These are phyloP conservation scores for Pomatorhinus ruficollis DNA, from an alignment of 2,113 vertebrate genomes.

Conservation along the genomic window DNA sequence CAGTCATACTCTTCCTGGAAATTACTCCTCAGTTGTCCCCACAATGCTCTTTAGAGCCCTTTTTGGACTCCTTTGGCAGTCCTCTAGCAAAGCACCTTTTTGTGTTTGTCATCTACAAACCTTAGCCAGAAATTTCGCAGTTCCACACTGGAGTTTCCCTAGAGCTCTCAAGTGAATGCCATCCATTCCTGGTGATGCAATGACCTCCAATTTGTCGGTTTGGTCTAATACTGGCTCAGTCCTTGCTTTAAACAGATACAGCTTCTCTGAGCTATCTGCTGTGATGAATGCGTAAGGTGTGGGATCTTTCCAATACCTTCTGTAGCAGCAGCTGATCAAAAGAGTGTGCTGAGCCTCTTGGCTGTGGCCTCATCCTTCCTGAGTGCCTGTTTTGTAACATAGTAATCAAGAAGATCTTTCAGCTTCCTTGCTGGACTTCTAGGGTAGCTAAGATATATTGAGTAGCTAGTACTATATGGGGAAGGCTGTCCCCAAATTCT, in stretches of 20 bases:
- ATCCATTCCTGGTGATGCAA: background rate
- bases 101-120: background rate
- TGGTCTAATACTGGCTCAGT: background rate
- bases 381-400: fast-evolving
- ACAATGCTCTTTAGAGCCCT: background rate
- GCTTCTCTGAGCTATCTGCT: fast-evolving
- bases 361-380: background rate
- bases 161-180: background rate
- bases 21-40: background rate
- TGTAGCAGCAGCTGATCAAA: background rate
- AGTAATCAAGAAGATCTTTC: background rate
- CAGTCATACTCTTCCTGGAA: background rate
- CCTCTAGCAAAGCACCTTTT: background rate
- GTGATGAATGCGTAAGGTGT: fast-evolving
- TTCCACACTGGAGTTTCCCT: background rate
- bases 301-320: background rate
- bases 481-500: background rate
- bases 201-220: background rate
- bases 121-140: background rate
- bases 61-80: background rate
- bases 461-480: background rate
- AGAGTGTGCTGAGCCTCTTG: background rate
- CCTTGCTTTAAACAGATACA: background rate
- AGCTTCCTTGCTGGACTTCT: background rate
- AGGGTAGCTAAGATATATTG: background rate